These are phyloP conservation scores for Bellardia bayeri DNA, from an alignment of 2,888 invertebrate genomes.

Conservation along the genomic window DNA sequence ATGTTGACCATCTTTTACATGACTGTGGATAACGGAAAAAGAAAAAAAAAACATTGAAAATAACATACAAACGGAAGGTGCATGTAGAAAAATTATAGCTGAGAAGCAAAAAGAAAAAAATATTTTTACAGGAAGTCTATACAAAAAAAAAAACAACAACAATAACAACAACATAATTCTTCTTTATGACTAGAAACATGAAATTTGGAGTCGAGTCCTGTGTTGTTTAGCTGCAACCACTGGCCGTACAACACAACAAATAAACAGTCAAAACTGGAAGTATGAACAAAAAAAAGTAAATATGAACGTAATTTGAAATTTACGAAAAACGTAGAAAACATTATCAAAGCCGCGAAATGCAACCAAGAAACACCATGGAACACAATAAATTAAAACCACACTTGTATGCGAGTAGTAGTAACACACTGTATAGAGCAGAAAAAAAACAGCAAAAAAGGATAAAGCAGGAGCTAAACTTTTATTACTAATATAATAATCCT, in stretches of 20 bases:
- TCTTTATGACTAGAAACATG: slow-evolving; percentile 76
- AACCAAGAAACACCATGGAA: slow-evolving; percentile 80
- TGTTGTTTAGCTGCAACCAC: slow-evolving; percentile 44
- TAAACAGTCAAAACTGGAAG: slow-evolving; percentile 23
- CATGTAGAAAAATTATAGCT: slow-evolving; percentile 58
- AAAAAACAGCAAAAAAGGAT: background rate
- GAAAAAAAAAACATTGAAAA: background rate
- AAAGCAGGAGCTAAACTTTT: slow-evolving; percentile 51
- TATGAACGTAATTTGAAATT: slow-evolving; percentile 70
- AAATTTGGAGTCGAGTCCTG: slow-evolving; percentile 69
- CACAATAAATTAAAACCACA: slow-evolving; percentile 80
- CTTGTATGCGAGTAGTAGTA: slow-evolving; percentile 58
- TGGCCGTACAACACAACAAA: slow-evolving; percentile 64
- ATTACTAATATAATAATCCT: slow-evolving; percentile 51
- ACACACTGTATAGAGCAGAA: slow-evolving; percentile 31
- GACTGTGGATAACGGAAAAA: slow-evolving; percentile 14
- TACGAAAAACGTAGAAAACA: slow-evolving; percentile 76
- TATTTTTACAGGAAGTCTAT: slow-evolving; percentile 75
- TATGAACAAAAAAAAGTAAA: slow-evolving; percentile 24
- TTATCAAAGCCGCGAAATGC: slow-evolving; percentile 82
- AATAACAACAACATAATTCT: slow-evolving; percentile 75
- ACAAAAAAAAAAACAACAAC: slow-evolving; percentile 60
- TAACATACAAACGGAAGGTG: slow-evolving; percentile 73
- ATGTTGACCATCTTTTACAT: slow-evolving; percentile 66
- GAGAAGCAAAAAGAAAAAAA: slow-evolving; percentile 14